Conservation (phyloP, 1,140 invertebrate species). For the Diploscapter pachys region DNA sequence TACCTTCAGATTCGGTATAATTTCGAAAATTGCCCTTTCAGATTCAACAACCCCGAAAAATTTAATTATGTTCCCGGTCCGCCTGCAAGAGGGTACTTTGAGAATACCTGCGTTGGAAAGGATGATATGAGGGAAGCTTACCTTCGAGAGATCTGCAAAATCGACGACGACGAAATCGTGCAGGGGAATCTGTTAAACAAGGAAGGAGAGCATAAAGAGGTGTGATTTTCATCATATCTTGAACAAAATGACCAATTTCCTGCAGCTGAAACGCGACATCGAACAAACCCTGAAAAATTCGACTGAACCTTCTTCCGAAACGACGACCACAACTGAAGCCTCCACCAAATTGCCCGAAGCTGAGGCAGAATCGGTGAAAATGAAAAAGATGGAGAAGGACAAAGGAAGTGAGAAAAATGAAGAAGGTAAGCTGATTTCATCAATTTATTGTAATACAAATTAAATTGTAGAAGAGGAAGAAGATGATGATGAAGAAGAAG, state of each 20-base stretch:
- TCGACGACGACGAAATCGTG: slow-evolving; percentile 1
- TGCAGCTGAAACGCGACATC: slow-evolving; percentile 2
- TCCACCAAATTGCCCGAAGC: slow-evolving; percentile 11
- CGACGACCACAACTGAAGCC: slow-evolving; percentile 6
- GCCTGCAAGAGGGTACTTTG: slow-evolving; percentile 50
- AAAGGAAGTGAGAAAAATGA: neutral
- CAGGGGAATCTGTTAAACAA: slow-evolving; percentile 20
- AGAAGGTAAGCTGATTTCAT: slow-evolving; percentile 18
- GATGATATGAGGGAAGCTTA: slow-evolving; percentile 13
- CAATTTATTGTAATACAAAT: neutral
- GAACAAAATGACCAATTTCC: slow-evolving; percentile 10
- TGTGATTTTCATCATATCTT: slow-evolving; percentile 9
- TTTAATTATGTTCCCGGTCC: slow-evolving; percentile 46
- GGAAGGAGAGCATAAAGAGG: slow-evolving; percentile 14
- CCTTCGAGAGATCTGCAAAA: neutral
- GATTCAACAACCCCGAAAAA: slow-evolving; percentile 48
- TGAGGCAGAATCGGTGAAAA: neutral
- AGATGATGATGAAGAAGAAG: slow-evolving; percentile 5
- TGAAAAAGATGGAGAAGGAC: neutral
- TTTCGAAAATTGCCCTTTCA: slow-evolving; percentile 17
- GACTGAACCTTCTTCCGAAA: slow-evolving; percentile 7
- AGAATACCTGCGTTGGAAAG: slow-evolving; percentile 11
- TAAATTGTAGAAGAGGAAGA: slow-evolving; percentile 8
- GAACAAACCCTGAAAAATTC: neutral
- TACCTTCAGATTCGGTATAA: slow-evolving; percentile 1